Conservation (phyloP, 2,888 invertebrate species). For the Acanthacorydalis orientalis region DNA sequence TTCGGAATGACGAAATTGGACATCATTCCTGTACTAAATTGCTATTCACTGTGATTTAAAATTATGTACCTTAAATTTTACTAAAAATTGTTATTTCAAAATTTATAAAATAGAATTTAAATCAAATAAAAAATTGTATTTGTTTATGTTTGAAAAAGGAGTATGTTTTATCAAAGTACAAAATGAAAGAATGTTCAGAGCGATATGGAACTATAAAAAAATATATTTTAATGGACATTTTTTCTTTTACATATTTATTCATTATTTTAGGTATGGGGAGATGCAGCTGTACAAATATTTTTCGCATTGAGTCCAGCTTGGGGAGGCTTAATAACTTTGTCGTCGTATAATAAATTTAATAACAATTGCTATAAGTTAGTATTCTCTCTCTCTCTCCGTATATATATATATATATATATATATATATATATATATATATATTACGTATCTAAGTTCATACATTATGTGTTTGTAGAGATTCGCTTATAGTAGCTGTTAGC, state of each 20-base stretch:
- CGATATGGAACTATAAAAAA: too few species aligned
- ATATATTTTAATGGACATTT: too few species aligned
- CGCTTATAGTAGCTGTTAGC: constrained; percentile 56
- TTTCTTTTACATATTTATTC: background rate
- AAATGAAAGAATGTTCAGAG: too few species aligned
- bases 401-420: background rate
- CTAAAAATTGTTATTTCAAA: too few species aligned
- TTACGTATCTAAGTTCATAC: background rate
- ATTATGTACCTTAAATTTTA: too few species aligned
- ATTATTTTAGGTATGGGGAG: constrained; percentile 50
- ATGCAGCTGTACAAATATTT: constrained; percentile 75
- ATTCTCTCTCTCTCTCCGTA: background rate
- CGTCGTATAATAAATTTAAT: constrained; percentile 71
- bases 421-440: background rate
- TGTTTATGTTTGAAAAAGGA: too few species aligned
- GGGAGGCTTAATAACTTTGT: constrained; percentile 73
- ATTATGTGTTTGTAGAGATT: constrained; percentile 35
- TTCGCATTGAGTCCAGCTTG: constrained; percentile 74
- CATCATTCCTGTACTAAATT: too few species aligned
- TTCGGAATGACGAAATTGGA: too few species aligned
- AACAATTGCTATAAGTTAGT: constrained; percentile 64
- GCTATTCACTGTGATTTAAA: too few species aligned
- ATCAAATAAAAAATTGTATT: too few species aligned
- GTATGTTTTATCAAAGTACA: too few species aligned
- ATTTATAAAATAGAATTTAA: too few species aligned